Percentiles rank a stretch among this genome's conserved stretches.
phyloP scores from a whole-genome alignment of 2,888 invertebrate genomes.

The Leptopilina drosophilae region DNA sequence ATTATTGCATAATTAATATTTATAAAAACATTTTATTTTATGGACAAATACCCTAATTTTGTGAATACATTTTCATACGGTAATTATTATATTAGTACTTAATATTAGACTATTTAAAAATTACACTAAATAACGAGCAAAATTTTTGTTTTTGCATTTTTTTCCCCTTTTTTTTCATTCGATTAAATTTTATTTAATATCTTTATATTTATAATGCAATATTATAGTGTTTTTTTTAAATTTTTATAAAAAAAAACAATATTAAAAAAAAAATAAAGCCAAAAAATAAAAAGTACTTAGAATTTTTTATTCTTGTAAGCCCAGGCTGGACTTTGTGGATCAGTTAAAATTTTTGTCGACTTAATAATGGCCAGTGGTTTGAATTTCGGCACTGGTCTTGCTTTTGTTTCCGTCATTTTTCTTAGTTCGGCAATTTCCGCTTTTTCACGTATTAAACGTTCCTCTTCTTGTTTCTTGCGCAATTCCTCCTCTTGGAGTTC shows the following conservation, averaged over 20 bases:
- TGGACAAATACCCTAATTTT: too few species aligned
- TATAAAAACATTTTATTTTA: too few species aligned
- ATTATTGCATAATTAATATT: too few species aligned
- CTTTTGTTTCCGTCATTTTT: slow-evolving; percentile 81
- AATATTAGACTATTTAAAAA: too few species aligned
- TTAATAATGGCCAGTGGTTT: slow-evolving; percentile 79
- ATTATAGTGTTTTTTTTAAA: too few species aligned
- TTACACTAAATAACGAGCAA: too few species aligned
- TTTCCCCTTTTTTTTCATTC: too few species aligned
- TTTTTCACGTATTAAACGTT: slow-evolving; percentile 75
- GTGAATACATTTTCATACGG: too few species aligned
- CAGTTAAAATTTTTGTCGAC: slow-evolving; percentile 80
- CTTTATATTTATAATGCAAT: too few species aligned
- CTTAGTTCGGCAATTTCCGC: slow-evolving; percentile 79
- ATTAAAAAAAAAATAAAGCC: not conserved
- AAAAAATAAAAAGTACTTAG: not conserved
- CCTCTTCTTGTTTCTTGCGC: slow-evolving; percentile 75
- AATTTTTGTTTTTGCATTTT: too few species aligned
- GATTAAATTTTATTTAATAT: too few species aligned
- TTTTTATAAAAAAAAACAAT: not conserved
- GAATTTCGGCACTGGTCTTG: slow-evolving; percentile 80
- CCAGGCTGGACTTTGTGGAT: slow-evolving; percentile 81
- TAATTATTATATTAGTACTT: too few species aligned
- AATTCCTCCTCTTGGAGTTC: slow-evolving; percentile 78
- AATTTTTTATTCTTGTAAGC: slow-evolving; percentile 45